Conservation (phyloP, 2,888 invertebrate genomes). For the Lathronympha strigana region DNA sequence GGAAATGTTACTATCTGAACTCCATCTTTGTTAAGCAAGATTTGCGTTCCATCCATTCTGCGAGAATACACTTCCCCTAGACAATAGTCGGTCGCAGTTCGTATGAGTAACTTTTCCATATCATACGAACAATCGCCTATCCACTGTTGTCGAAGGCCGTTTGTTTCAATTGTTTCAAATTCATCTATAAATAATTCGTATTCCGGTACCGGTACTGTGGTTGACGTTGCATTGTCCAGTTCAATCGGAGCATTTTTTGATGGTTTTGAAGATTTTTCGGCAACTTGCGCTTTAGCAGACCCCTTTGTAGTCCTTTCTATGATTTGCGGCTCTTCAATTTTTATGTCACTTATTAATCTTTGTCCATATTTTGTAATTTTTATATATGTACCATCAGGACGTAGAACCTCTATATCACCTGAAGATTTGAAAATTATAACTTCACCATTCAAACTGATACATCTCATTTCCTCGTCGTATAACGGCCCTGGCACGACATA, state of each 20-base stretch:
- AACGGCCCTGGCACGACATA: conserved; percentile 50
- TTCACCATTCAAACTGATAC: conserved; percentile 73
- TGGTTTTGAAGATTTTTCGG: conserved; percentile 58
- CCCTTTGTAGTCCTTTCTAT: conserved; percentile 61
- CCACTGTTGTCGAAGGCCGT: conserved; percentile 67
- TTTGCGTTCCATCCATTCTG: conserved; percentile 73
- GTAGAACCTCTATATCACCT: conserved; percentile 64
- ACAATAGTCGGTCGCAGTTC: conserved; percentile 74
- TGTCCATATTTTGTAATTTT: conserved; percentile 65
- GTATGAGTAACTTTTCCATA: conserved; percentile 66
- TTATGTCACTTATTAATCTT: conserved; percentile 49
- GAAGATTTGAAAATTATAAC: conserved; percentile 68
- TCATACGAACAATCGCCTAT: conserved; percentile 53
- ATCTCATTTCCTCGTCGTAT: conserved; percentile 68
- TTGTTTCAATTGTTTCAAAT: conserved; percentile 66
- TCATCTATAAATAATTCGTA: conserved; percentile 67
- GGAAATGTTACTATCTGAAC: conserved; percentile 69
- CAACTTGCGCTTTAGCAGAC: conserved; percentile 51
- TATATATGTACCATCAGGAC: conserved; percentile 66
- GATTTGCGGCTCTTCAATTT: conserved; percentile 48
- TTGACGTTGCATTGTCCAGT: conserved; percentile 48
- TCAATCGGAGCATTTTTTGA: conserved; percentile 53
- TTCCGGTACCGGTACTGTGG: conserved; percentile 47
- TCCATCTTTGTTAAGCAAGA: conserved; percentile 72
- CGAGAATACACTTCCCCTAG: conserved; percentile 73